phyloP scores from a whole-genome alignment of 2,797 vertebrate species.

The Pantherophis alleghaniensis region DNA sequence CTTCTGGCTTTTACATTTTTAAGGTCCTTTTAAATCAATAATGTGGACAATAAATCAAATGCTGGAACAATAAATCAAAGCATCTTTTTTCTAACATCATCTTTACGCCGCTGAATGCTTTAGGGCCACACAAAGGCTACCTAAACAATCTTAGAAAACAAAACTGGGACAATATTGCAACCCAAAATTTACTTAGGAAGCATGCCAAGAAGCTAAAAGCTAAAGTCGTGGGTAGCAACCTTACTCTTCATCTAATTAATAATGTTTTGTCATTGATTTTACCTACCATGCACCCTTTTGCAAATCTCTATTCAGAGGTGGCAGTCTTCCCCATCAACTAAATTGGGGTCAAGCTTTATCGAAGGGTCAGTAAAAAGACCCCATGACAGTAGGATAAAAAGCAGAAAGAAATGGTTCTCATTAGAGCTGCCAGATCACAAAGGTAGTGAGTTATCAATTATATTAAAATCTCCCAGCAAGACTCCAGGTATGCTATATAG shows the following conservation, averaged over 20 bases:
- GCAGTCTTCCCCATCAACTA: neutral
- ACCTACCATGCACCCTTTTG: neutral
- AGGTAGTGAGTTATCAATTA: neutral
- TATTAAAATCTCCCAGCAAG: no score
- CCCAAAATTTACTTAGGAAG: neutral
- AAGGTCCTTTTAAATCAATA: neutral
- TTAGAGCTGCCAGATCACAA: neutral
- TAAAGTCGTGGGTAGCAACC: neutral
- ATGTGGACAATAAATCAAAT: neutral
- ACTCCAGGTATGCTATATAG: neutral
- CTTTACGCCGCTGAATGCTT: neutral
- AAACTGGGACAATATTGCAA: neutral
- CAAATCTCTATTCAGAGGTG: neutral
- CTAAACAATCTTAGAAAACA: neutral
- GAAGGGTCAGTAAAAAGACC: neutral
- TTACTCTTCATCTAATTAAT: neutral
- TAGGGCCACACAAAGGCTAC: neutral
- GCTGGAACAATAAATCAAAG: neutral
- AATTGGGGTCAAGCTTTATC: neutral
- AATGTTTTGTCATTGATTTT: neutral
- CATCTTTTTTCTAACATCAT: neutral
- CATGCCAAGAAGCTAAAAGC: neutral
- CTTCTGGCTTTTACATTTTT: neutral
- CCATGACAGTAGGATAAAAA: neutral
- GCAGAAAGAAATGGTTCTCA: neutral